Percentiles rank a stretch among this genome's conserved stretches.
These are phyloP conservation scores for Tiliacea aurago DNA, from an alignment of 2,888 invertebrate genomes.

Conservation along the genomic window DNA sequence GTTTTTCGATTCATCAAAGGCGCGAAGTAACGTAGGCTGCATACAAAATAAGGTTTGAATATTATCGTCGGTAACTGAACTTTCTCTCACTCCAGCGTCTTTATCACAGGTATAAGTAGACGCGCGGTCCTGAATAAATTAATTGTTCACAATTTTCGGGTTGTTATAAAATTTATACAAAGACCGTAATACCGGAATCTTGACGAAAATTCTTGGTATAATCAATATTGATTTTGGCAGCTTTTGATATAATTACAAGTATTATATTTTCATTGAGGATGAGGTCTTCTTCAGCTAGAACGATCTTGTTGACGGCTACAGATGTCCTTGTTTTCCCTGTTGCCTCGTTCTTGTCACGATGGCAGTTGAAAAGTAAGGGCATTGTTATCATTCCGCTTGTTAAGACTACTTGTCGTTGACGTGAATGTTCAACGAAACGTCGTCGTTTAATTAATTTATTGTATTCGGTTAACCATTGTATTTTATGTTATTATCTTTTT, in stretches of 20 bases:
- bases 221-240: constrained; percentile 48
- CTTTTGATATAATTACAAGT: constrained; percentile 9
- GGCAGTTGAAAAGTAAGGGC: constrained; percentile 7
- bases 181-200: background rate
- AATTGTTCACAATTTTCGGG: constrained; percentile 13
- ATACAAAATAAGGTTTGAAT: constrained; percentile 27
- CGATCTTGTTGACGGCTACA: background rate
- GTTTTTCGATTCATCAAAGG: constrained; percentile 39
- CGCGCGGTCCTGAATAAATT: constrained; percentile 22
- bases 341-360: background rate
- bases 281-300: background rate
- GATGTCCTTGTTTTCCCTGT: background rate
- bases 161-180: constrained; percentile 31
- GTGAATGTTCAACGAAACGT: constrained; percentile 30
- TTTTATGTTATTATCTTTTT: constrained; percentile 2
- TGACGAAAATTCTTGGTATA: constrained; percentile 9
- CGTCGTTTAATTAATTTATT: constrained; percentile 8
- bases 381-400: constrained; percentile 41
- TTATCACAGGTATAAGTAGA: background rate
- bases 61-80: constrained; percentile 18
- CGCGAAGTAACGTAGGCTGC: constrained; percentile 5
- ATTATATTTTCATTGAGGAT: background rate
- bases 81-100: background rate
- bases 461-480: constrained; percentile 9
- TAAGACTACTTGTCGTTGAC: constrained; percentile 32